Evolutionary conservation across 2,113 vertebrate species (phyloP), one percentile per base, ranked within the genome.

Genomic region (Craseonycteris thonglongyai): DNA sequence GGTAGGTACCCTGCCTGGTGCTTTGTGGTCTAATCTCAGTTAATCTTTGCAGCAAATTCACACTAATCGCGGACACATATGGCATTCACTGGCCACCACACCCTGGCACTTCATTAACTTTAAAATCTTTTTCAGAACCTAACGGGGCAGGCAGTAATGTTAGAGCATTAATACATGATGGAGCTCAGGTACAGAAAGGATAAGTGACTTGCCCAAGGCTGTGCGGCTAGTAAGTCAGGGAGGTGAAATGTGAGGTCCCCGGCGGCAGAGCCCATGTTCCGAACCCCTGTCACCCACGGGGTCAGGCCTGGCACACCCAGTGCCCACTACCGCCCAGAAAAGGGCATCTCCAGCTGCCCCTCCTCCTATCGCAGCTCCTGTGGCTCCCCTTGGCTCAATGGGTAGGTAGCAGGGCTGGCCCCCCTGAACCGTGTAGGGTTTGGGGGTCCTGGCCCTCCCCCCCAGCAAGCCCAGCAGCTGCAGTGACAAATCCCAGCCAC

Each of bases 401-500:
- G 22, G 21, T 13, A 49, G 58, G 63, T 22, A n/a, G 51, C 86
- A 78, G 54, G 26, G 42, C n/a, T 58, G 56, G 9, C 12, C 7
- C 30, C 42, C 3, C 54, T 35, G 5, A 59, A n/a, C 1, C 9
- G 66, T 35, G 40, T n/a, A 45, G 54, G 21, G 38, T 4, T 2
- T 28, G 13, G 47, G 13, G 7, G 15, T 4, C 18, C 51, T 69
- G 63, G 63, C 24, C 21, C 56, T 59, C 78, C 95, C 42, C 72
- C 51, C 42, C 69, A 56, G 65, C 13, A 5, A 86, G 54, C 74
- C 58, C 81, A 30, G 93, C 45, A 45, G 68, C 6, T 0, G 40
- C n/a, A 30, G 65, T n/a, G 65, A 86, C 69, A 59, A 69, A 75
- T 59, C 72, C 66, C 69, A 65, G 84, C 66, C 56, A 86, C 78